A percentile compares a stretch with the other conserved stretches of the same genome.
Conservation (phyloP, 2,113 vertebrate species). For the Pedetes capensis region DNA sequence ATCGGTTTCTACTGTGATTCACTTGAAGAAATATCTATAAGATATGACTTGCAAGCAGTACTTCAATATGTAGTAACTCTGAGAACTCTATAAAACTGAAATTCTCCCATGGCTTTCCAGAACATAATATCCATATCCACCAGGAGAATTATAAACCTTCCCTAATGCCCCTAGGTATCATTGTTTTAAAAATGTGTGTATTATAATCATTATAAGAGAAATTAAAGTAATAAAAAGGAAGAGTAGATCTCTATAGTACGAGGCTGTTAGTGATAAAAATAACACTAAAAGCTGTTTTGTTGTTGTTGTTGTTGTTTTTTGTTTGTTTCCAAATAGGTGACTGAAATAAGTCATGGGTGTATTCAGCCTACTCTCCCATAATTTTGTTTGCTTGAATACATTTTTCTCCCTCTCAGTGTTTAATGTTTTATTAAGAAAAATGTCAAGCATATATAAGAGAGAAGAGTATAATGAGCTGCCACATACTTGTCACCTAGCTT, state of each 20-base stretch:
- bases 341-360: not conserved
- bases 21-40: not conserved
- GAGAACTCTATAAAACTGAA: constrained; percentile 33
- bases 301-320: too few relatives aligned
- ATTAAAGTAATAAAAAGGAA: constrained; percentile 13
- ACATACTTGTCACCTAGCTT: not conserved
- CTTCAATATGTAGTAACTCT: constrained; percentile 17
- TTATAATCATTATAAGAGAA: not conserved
- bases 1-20: not conserved
- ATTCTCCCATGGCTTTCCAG: not conserved
- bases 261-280: not conserved
- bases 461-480: not conserved
- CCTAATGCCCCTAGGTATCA: not conserved
- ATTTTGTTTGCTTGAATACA: not conserved
- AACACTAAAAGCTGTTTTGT: not conserved
- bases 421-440: constrained; percentile 27
- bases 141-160: not conserved
- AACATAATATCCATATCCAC: not conserved
- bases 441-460: not conserved
- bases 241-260: not conserved
- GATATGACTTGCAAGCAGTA: not conserved
- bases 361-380: not conserved
- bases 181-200: not conserved
- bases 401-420: constrained; percentile 3
- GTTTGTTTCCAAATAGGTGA: constrained; percentile 32